Conservation (phyloP, 2,888 invertebrate genomes). For the Drosophila anomelani region DNA sequence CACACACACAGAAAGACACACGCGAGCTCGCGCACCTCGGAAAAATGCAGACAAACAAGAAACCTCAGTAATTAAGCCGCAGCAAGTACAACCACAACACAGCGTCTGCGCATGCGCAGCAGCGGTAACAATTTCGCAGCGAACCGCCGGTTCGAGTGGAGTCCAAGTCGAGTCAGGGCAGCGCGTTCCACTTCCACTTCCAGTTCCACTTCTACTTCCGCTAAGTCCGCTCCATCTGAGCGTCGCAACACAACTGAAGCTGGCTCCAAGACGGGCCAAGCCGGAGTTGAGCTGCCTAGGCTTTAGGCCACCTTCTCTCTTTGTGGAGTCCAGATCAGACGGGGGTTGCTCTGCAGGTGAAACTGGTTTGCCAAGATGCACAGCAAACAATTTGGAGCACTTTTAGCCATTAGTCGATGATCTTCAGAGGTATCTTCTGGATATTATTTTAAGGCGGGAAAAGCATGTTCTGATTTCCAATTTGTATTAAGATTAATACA, state of each 20-base stretch:
- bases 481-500: not conserved
- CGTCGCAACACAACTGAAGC: conserved; percentile 73
- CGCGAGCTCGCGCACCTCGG: conserved; percentile 45
- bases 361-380: conserved; percentile 52
- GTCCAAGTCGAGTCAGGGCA: not conserved
- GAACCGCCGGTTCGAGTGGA: conserved; percentile 25
- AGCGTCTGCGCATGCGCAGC: conserved; percentile 73
- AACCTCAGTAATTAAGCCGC: conserved; percentile 80
- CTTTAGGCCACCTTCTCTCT: conserved; percentile 37
- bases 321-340: conserved; percentile 9
- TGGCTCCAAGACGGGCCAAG: conserved; percentile 27
- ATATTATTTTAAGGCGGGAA: not conserved
- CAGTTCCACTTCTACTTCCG: conserved; percentile 14
- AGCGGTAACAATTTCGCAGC: conserved; percentile 53
- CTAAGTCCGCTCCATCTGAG: conserved; percentile 72
- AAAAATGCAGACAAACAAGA: conserved; percentile 82
- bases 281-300: conserved; percentile 29
- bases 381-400: conserved; percentile 11
- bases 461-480: not conserved
- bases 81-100: conserved; percentile 37
- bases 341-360: conserved; percentile 51
- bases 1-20: conserved; percentile 19
- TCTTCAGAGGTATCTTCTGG: not conserved
- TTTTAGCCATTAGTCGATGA: not conserved
- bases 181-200: conserved; percentile 12